A percentile compares a stretch with the other conserved stretches of the same genome.
Conservation (phyloP, 2,797 vertebrate species). For the Kryptolebias ocellatus region DNA sequence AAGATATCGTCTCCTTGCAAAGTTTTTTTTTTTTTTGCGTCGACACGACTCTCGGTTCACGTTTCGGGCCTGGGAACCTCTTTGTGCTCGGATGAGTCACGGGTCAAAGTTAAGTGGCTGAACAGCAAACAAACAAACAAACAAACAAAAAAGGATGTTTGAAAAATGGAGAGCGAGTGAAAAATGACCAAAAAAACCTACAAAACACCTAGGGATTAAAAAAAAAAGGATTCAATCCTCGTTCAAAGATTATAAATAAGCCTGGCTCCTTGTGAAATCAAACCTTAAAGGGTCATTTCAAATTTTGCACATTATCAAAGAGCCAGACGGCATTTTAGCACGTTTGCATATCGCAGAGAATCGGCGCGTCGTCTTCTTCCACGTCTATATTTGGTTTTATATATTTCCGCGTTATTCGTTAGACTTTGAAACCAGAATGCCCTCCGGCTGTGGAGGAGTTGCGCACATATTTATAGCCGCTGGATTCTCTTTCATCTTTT, state of each 20-base stretch:
- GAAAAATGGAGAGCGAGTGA: background rate
- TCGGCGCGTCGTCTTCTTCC: too few relatives aligned
- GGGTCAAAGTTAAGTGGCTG: background rate
- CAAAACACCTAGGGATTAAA: background rate
- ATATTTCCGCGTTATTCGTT: too few relatives aligned
- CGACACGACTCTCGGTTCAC: too few relatives aligned
- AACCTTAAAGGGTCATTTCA: background rate
- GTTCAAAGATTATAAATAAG: background rate
- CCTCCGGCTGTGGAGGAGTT: conserved; percentile 5
- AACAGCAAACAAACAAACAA: too few relatives aligned
- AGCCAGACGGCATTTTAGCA: too few relatives aligned
- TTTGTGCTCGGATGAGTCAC: background rate
- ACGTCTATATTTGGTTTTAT: too few relatives aligned
- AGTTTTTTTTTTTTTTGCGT: too few relatives aligned
- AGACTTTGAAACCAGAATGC: background rate
- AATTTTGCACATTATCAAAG: too few relatives aligned
- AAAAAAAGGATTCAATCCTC: background rate
- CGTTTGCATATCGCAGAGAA: too few relatives aligned
- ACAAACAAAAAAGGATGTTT: too few relatives aligned
- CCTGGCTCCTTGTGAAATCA: background rate
- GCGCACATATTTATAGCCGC: conserved; percentile 29
- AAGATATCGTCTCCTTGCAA: too few relatives aligned
- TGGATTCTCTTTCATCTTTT: conserved; percentile 53
- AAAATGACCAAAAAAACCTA: background rate
- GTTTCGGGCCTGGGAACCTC: background rate